phyloP scores from a whole-genome alignment of 2,113 vertebrate species.

The Xiphophorus hellerii region DNA sequence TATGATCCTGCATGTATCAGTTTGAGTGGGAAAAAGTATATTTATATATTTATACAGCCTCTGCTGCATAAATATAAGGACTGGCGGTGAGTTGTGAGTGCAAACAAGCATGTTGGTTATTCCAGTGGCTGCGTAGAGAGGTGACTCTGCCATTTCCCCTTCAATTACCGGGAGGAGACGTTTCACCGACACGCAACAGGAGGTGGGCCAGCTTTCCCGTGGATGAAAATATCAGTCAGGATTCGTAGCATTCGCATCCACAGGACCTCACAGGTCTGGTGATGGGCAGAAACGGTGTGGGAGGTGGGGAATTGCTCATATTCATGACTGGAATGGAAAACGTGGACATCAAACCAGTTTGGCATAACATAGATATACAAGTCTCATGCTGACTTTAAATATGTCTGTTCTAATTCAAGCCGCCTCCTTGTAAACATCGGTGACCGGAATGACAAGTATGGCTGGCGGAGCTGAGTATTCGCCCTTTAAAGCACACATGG shows the following conservation, averaged over 20 bases:
- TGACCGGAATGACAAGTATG: slow-evolving; percentile 35
- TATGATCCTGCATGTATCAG: background rate
- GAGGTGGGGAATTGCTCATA: slow-evolving; percentile 14
- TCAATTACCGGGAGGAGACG: slow-evolving; percentile 43
- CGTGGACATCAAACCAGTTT: slow-evolving; percentile 29
- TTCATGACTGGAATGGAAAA: slow-evolving; percentile 24
- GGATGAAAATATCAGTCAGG: slow-evolving; percentile 54
- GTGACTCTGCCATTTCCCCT: slow-evolving; percentile 44
- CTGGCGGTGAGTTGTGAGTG: background rate
- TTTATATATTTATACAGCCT: background rate
- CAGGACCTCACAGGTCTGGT: slow-evolving; percentile 25
- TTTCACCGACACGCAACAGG: slow-evolving; percentile 29
- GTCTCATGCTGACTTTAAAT: slow-evolving; percentile 25
- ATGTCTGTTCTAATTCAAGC: slow-evolving; percentile 32
- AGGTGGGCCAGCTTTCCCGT: slow-evolving; percentile 32
- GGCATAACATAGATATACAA: slow-evolving; percentile 16
- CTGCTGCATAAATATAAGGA: slow-evolving; percentile 1
- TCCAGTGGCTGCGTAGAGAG: slow-evolving; percentile 29
- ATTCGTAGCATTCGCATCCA: slow-evolving; percentile 43
- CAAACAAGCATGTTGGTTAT: slow-evolving; percentile 42
- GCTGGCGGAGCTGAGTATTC: slow-evolving; percentile 8
- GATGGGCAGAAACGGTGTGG: slow-evolving; percentile 9
- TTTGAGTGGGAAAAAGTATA: background rate
- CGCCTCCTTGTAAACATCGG: slow-evolving; percentile 7
- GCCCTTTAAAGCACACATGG: slow-evolving; percentile 3